Base-by-base conservation (phyloP, 2,888 invertebrate genomes). In the Plagiodera versicolora region DNA sequence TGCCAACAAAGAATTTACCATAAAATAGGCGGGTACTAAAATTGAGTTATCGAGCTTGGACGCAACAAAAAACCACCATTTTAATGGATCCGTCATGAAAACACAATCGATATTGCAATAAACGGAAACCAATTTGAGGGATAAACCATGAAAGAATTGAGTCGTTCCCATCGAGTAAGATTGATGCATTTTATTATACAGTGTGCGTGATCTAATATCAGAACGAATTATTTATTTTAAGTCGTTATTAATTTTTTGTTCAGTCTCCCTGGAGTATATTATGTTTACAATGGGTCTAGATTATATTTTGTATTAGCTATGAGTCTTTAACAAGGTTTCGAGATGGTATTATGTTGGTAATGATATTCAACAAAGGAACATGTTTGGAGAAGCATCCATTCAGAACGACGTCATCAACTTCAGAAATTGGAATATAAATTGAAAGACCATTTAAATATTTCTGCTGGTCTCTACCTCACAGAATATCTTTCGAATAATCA, bases 151-250 rank as follows among this genome's bases (percentile, higher is more conserved):
- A 67, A 65, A 48, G 50, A 56, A 67, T 65, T 65, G 62, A 67
- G 65, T 62, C 58, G 67, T 67, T 67, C 67, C 67, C 65, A 67
- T 67, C 67, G 60, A 64, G 64, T 64, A 62, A 65, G 58, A 63
- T 67, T 67, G 64, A 65, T 65, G 65, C 62, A 65, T 54, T 61
- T 65, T 65, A 67, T 67, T 67, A 65, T 67, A 56, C 65, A 61
- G 24, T 58, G 64, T 61, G 58, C 67, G 65, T 67, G 67, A 67
- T 65, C 64, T 64, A 64, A 67, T 67, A 67, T 64, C 61, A 48
- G 67, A 64, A 65, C 64, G 64, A 64, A 67, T 67, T 64, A 65
- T 67, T 67, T 67, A 65, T 61, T 61, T 65, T 62, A 60, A 62
- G 56, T 64, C 58, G 64, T 64, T 64, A 57, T 62, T 61, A 64